A percentile compares a stretch with the other conserved stretches of the same genome.
Conservation (phyloP, 2,888 invertebrate species). For the Amphipyra berbera region DNA sequence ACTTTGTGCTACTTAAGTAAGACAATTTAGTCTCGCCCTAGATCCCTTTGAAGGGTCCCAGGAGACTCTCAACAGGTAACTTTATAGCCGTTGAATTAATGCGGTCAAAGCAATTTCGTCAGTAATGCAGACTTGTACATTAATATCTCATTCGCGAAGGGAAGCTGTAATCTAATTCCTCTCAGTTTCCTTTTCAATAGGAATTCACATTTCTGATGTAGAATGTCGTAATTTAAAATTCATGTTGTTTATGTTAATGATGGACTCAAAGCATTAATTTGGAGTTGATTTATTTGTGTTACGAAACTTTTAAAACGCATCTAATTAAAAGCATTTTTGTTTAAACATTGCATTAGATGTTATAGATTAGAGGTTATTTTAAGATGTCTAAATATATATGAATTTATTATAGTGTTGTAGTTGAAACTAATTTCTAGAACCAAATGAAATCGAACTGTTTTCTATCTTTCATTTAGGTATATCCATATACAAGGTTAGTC, state of each 20-base stretch:
- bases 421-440: too few species aligned
- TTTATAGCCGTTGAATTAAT: conserved; percentile 80
- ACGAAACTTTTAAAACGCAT: conserved; percentile 24
- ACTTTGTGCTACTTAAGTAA: conserved; percentile 73
- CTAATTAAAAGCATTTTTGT: too few species aligned
- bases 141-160: conserved; percentile 70
- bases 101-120: conserved; percentile 80
- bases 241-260: conserved; percentile 40
- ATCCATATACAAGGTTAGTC: too few species aligned
- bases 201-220: conserved; percentile 37
- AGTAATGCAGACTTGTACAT: conserved; percentile 69
- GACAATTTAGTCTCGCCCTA: conserved; percentile 77
- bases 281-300: conserved; percentile 29
- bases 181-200: conserved; percentile 39
- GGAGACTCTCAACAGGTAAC: conserved; percentile 81
- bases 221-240: conserved; percentile 40
- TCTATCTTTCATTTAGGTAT: too few species aligned
- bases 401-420: too few species aligned
- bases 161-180: conserved; percentile 70
- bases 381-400: too few species aligned
- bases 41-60: conserved; percentile 77
- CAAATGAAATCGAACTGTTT: too few species aligned
- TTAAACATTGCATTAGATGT: too few species aligned
- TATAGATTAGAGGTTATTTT: too few species aligned
- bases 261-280: conserved; percentile 28